phyloP scores from a whole-genome alignment of 2,888 invertebrate genomes.

The Agrochola lota region DNA sequence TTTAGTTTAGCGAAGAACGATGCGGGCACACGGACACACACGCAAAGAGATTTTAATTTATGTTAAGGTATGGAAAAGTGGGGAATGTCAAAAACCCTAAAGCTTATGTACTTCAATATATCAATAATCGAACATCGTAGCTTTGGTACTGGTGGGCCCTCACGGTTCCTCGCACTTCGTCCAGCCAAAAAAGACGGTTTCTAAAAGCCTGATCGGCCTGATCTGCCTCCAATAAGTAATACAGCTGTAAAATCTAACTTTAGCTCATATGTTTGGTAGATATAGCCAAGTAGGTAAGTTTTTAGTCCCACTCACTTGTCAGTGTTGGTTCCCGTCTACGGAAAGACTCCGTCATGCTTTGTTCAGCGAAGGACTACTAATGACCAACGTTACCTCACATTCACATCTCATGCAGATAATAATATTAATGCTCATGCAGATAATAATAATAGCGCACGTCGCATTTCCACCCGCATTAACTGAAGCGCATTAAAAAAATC shows the following conservation, averaged over 20 bases:
- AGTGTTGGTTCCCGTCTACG: no score
- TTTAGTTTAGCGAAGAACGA: no score
- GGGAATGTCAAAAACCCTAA: no score
- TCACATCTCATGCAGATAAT: background rate
- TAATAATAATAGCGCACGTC: constrained; percentile 1
- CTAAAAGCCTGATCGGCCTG: no score
- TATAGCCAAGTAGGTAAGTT: background rate
- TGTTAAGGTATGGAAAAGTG: no score
- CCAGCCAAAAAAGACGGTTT: background rate
- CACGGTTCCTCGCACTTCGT: background rate
- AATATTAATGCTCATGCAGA: constrained; percentile 11
- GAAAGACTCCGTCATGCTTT: background rate
- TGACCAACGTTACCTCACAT: constrained; percentile 4
- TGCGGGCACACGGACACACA: no score
- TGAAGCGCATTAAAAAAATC: constrained; percentile 5
- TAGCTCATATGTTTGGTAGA: background rate
- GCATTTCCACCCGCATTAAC: constrained; percentile 19
- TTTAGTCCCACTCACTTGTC: background rate
- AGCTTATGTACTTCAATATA: background rate
- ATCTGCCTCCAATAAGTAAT: no score
- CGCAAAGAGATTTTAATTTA: no score
- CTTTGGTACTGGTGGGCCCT: background rate
- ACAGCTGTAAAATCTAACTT: background rate
- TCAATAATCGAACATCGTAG: background rate
- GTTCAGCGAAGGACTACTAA: background rate